Conservation (phyloP, 2,888 invertebrate species). For the Trachelus stipa region DNA sequence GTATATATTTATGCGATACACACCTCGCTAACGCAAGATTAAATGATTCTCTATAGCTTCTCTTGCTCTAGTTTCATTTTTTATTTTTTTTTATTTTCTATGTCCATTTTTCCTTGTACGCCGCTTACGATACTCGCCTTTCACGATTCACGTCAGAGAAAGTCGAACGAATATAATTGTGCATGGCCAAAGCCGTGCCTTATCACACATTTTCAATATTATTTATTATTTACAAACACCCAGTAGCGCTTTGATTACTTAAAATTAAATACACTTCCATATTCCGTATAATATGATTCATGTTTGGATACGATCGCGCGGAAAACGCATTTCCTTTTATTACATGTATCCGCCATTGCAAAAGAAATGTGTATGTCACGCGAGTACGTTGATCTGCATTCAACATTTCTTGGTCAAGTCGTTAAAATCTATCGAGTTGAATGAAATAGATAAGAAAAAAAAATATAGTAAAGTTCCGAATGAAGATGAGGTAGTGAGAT, state of each 20-base stretch:
- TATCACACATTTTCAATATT: constrained; percentile 58
- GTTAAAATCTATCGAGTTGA: neutral
- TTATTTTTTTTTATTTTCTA: neutral
- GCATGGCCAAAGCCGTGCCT: constrained; percentile 63
- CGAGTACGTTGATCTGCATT: neutral
- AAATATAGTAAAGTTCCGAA: neutral
- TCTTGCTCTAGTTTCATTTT: neutral
- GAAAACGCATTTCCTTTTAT: neutral
- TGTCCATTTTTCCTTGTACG: neutral
- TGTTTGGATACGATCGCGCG: neutral
- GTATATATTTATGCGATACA: neutral
- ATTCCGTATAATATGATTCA: neutral
- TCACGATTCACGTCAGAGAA: constrained; percentile 48
- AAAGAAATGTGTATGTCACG: neutral
- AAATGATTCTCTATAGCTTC: neutral
- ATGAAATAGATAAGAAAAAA: neutral
- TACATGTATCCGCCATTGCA: neutral
- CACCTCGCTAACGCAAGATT: neutral
- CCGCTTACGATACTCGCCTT: constrained; percentile 9
- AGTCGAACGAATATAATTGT: constrained; percentile 57
- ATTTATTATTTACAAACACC: constrained; percentile 48
- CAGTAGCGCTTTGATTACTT: constrained; percentile 32
- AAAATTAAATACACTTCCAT: neutral
- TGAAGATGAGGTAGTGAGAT: neutral
- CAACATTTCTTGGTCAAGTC: neutral